Evolutionary conservation across 2,888 invertebrate species (phyloP).

Genomic region (Amblyjoppa fuscipennis): DNA sequence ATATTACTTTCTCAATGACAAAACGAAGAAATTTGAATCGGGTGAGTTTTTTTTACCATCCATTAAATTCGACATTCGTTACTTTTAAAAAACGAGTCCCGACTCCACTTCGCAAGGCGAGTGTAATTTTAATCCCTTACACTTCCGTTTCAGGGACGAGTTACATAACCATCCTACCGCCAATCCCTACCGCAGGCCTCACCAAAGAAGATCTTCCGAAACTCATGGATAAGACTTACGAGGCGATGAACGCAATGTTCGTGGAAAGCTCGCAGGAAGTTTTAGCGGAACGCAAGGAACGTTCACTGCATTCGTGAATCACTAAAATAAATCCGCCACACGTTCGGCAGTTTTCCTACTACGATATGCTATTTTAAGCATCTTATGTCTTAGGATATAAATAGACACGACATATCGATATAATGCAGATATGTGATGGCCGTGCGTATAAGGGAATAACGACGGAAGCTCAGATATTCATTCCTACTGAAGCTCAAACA

Average conservation of each 20-base stretch:
- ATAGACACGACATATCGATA: neutral
- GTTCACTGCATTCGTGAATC: constrained; percentile 33
- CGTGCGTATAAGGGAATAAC: constrained; percentile 15
- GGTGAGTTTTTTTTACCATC: constrained; percentile 84
- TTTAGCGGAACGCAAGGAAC: constrained; percentile 69
- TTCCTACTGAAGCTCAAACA: constrained; percentile 14
- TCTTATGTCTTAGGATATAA: neutral
- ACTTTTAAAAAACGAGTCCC: neutral
- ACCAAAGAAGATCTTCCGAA: constrained; percentile 88
- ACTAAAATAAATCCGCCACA: neutral
- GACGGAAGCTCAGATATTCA: neutral
- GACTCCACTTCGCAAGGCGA: neutral
- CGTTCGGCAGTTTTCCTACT: neutral
- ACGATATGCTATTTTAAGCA: constrained; percentile 10
- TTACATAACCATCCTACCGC: constrained; percentile 90
- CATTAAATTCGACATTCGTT: neutral
- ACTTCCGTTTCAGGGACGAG: constrained; percentile 87
- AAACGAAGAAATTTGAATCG: constrained; percentile 88
- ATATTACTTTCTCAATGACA: constrained; percentile 90
- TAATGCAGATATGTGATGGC: constrained; percentile 4
- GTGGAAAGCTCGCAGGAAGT: constrained; percentile 86
- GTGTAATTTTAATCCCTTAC: neutral
- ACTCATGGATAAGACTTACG: constrained; percentile 89
- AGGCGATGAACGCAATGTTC: constrained; percentile 89
- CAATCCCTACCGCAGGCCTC: constrained; percentile 89